Conservation (phyloP, 2,113 vertebrate genomes). For the Psammodynastes pulverulentus region DNA sequence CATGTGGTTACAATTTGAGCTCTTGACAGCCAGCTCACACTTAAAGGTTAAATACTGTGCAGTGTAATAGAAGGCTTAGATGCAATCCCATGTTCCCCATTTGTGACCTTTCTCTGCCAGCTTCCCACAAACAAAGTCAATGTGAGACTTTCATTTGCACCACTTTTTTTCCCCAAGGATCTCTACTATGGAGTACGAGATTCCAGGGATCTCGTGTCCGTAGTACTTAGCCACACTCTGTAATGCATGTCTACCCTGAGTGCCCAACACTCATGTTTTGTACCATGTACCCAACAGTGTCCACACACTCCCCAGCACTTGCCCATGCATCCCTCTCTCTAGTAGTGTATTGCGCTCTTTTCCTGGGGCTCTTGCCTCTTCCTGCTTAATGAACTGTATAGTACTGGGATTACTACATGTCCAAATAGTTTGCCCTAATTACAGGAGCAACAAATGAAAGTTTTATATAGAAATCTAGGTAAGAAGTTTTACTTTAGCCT, state of each 20-base stretch:
- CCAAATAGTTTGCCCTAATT: background rate
- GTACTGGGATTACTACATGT: background rate
- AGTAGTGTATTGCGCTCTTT: background rate
- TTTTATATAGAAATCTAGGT: background rate
- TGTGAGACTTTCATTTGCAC: background rate
- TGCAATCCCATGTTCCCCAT: background rate
- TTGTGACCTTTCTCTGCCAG: background rate
- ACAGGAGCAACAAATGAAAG: background rate
- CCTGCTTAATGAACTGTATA: background rate
- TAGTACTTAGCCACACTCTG: background rate
- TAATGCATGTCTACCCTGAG: background rate
- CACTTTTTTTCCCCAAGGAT: background rate
- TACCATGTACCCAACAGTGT: background rate
- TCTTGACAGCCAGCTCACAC: background rate
- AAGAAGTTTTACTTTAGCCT: background rate
- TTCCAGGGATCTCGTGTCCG: background rate
- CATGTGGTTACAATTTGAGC: background rate
- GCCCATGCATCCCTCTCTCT: background rate
- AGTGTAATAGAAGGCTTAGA: background rate
- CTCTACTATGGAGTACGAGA: background rate
- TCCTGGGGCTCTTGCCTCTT: background rate
- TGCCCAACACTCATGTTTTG: background rate
- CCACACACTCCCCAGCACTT: background rate
- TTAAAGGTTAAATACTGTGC: background rate
- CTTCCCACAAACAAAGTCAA: background rate